These are phyloP conservation scores for Amphibalanus amphitrite DNA, from an alignment of 1,140 invertebrate genomes.

Conservation along the genomic window DNA sequence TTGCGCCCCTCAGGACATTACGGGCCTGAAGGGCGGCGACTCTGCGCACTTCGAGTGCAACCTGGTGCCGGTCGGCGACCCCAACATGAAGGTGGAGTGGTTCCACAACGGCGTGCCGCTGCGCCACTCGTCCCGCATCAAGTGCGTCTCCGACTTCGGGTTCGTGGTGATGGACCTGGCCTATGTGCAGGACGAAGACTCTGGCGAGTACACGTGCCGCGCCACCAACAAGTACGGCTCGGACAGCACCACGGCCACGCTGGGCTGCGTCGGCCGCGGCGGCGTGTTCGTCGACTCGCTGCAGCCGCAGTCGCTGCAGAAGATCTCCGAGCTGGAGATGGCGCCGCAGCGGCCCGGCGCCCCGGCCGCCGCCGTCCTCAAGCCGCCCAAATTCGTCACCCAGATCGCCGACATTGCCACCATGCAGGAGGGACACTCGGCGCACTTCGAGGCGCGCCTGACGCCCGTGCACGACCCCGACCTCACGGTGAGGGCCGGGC, in stretches of 20 bases:
- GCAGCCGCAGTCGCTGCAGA: conserved; percentile 80
- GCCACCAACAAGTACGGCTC: conserved; percentile 75
- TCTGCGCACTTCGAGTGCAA: conserved; percentile 51
- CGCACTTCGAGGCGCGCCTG: conserved; percentile 75
- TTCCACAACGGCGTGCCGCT: conserved; percentile 79
- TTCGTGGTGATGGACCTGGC: conserved; percentile 90
- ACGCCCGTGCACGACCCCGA: conserved; percentile 83
- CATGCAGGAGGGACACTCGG: conserved; percentile 78
- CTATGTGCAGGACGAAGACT: conserved; percentile 81
- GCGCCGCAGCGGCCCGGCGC: conserved; percentile 35
- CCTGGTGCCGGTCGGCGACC: conserved; percentile 76
- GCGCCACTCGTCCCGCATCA: conserved; percentile 74
- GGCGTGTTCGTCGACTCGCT: conserved; percentile 84
- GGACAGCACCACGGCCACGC: conserved; percentile 63
- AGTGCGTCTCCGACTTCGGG: conserved; percentile 87
- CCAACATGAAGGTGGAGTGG: conserved; percentile 88
- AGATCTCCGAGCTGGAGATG: conserved; percentile 71
- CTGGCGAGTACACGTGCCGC: conserved; percentile 77
- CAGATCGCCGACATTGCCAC: conserved; percentile 64
- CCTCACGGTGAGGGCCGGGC: conserved; percentile 37
- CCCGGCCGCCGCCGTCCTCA: conserved; percentile 39
- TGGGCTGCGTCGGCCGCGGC: conserved; percentile 57
- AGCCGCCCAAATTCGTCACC: conserved; percentile 71
- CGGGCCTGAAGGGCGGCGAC: conserved; percentile 25
- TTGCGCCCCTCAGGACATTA: conserved; percentile 18